These are phyloP conservation scores for Lichenostomus cassidix DNA, from an alignment of 2,113 vertebrate species.

Conservation along the genomic window DNA sequence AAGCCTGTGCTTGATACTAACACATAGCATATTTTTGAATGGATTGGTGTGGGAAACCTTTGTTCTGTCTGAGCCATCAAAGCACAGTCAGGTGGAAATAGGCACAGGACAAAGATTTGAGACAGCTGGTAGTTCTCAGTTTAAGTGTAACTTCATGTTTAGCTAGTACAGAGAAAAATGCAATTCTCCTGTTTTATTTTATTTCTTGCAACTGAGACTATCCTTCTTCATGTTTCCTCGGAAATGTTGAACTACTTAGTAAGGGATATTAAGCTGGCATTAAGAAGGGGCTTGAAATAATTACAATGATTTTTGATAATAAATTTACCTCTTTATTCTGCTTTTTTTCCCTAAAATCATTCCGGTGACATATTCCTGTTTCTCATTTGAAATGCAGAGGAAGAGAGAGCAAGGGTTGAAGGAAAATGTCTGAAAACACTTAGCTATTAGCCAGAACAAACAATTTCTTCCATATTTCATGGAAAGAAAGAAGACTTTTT, in stretches of 20 bases:
- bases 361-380: neutral
- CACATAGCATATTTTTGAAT: rapidly evolving
- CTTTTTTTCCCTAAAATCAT: neutral
- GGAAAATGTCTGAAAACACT: neutral
- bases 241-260: neutral
- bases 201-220: neutral
- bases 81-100: neutral
- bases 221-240: neutral
- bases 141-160: neutral
- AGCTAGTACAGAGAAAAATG: neutral
- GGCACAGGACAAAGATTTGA: neutral
- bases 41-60: neutral
- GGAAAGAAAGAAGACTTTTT: neutral
- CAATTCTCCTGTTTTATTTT: neutral
- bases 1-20: rapidly evolving
- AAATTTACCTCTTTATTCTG: neutral
- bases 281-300: neutral
- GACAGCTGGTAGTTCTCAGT: neutral
- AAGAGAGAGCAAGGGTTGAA: neutral
- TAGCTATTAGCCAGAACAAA: neutral
- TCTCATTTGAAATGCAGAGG: neutral
- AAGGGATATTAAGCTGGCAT: neutral
- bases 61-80: neutral
- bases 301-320: neutral
- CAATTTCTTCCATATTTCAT: neutral